Evolutionary conservation across 2,888 invertebrate genomes (phyloP).

Genomic region (Polyommatus iphigenia): DNA sequence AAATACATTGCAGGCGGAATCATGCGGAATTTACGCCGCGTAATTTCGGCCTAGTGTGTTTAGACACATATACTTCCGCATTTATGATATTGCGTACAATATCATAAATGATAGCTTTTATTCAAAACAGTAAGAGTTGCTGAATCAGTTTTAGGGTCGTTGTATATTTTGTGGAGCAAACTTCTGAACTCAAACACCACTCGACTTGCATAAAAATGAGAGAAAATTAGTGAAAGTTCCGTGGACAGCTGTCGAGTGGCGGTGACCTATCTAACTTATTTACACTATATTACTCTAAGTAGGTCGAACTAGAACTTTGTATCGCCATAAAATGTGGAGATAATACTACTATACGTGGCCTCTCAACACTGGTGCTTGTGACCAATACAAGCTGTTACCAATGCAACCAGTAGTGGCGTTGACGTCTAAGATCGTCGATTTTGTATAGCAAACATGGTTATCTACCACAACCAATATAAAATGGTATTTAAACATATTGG

Average conservation of each 20-base stretch:
- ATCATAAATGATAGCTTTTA: background rate
- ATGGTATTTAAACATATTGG: too few relatives aligned
- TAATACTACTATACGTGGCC: background rate
- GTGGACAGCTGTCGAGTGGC: slow-evolving; percentile 22
- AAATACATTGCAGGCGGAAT: too few relatives aligned
- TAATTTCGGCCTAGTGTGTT: too few relatives aligned
- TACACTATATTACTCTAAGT: background rate
- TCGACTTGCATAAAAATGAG: slow-evolving; percentile 47
- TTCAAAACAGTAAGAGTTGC: background rate
- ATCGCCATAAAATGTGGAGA: background rate
- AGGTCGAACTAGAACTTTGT: background rate
- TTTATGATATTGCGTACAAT: too few relatives aligned
- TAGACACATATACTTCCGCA: too few relatives aligned
- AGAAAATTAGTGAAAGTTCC: slow-evolving; percentile 42
- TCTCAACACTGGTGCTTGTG: background rate
- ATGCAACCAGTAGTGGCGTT: background rate
- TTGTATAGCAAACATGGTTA: too few relatives aligned
- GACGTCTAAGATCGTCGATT: too few relatives aligned
- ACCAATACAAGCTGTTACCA: background rate
- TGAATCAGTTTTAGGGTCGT: slow-evolving; percentile 5
- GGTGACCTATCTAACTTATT: slow-evolving; percentile 19
- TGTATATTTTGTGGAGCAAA: slow-evolving; percentile 33
- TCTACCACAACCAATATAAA: too few relatives aligned
- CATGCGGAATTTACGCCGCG: too few relatives aligned
- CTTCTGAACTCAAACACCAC: slow-evolving; percentile 48